Evolutionary conservation across 2,113 vertebrate genomes (phyloP).

Genomic region (Arvicanthis niloticus): DNA sequence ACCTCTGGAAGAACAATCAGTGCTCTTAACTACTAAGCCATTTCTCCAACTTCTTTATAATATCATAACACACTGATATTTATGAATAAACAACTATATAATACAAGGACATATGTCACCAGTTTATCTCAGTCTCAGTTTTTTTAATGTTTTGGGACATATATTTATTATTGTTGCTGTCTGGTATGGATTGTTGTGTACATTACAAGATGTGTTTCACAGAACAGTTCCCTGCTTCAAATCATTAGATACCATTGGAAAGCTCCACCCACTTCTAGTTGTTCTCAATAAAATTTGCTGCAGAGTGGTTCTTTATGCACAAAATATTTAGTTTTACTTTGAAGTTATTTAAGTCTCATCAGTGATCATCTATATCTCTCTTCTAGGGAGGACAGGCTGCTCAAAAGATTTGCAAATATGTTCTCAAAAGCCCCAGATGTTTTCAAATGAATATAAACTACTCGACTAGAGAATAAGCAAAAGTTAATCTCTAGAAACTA

Average conservation of each 20-base stretch:
- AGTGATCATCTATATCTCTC: neutral
- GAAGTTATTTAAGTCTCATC: neutral
- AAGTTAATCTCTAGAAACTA: neutral
- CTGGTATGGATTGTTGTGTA: neutral
- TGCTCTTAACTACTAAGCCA: no score
- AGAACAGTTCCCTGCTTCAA: neutral
- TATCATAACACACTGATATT: conserved; percentile 26
- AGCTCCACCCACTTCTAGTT: neutral
- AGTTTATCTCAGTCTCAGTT: neutral
- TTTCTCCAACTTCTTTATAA: neutral
- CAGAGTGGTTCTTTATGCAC: neutral
- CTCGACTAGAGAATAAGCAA: neutral
- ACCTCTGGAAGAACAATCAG: no score
- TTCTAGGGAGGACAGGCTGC: neutral
- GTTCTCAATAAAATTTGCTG: conserved; percentile 18
- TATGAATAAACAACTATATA: conserved; percentile 42
- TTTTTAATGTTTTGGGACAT: neutral
- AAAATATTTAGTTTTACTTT: neutral
- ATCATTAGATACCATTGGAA: neutral
- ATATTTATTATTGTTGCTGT: neutral
- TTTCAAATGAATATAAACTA: conserved; percentile 11
- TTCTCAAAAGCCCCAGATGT: neutral
- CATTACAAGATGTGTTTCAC: neutral
- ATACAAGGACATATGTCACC: neutral
- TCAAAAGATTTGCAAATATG: neutral